Evolutionary conservation across 2,797 vertebrate genomes (phyloP).

Genomic region (Phrynocephalus guinanensis): DNA sequence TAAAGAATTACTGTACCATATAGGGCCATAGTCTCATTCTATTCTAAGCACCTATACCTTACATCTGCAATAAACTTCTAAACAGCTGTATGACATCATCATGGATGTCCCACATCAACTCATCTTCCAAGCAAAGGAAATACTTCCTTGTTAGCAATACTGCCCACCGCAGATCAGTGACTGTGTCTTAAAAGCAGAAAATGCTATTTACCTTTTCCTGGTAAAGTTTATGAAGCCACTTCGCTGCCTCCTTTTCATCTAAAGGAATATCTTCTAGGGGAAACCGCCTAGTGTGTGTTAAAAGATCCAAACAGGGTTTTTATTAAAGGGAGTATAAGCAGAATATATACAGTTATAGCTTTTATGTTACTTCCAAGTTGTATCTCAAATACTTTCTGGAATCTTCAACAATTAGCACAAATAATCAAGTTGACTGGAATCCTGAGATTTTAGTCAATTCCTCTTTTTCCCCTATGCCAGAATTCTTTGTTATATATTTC

Average conservation of each 20-base stretch:
- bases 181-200: conserved; percentile 13
- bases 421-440: background rate
- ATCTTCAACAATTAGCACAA: background rate
- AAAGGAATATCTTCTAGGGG: conserved; percentile 93
- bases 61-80: background rate
- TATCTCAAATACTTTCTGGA: background rate
- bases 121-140: background rate
- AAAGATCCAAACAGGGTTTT: conserved; percentile 12
- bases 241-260: conserved; percentile 92
- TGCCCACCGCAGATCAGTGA: background rate
- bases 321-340: conserved; percentile 20
- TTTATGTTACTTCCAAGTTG: background rate
- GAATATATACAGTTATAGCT: conserved; percentile 32
- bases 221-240: conserved; percentile 97
- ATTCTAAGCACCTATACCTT: too few relatives aligned
- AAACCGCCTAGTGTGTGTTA: conserved; percentile 84
- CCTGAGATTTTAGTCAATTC: background rate
- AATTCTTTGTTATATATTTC: background rate
- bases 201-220: conserved; percentile 91
- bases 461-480: rapidly evolving
- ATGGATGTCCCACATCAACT: background rate
- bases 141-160: background rate
- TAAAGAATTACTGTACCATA: background rate
- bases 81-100: background rate
- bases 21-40: background rate